A percentile compares a stretch with the other conserved stretches of the same genome.
phyloP scores from a whole-genome alignment of 2,797 vertebrate species.

The Thalassophryne amazonica region DNA sequence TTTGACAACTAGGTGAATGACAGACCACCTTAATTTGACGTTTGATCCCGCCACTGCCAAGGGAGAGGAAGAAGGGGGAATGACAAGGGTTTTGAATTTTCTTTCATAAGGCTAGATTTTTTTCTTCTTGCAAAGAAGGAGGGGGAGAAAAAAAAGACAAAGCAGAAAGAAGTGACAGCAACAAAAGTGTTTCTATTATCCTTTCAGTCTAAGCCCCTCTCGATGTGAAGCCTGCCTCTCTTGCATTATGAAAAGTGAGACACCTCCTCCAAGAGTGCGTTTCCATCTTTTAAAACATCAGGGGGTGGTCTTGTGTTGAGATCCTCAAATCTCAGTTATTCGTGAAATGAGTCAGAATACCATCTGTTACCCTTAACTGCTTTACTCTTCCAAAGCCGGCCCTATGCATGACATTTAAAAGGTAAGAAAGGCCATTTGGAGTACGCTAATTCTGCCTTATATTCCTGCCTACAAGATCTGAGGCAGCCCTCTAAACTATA shows the following conservation, averaged over 20 bases:
- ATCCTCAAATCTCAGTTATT: conserved; percentile 78
- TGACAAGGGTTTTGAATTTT: background rate
- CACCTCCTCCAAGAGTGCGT: conserved; percentile 61
- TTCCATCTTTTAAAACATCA: conserved; percentile 75
- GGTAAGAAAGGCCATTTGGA: conserved; percentile 82
- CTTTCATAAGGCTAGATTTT: conserved; percentile 6
- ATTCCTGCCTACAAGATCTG: conserved; percentile 75
- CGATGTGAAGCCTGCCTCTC: conserved; percentile 52
- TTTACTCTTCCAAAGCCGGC: conserved; percentile 71
- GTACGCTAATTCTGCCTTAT: conserved; percentile 78
- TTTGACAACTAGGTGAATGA: conserved; percentile 67
- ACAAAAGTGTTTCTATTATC: conserved; percentile 63
- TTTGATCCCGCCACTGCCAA: conserved; percentile 21
- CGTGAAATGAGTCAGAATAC: conserved; percentile 77
- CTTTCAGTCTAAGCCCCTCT: conserved; percentile 53
- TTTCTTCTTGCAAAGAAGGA: conserved; percentile 8
- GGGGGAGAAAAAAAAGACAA: conserved; percentile 20
- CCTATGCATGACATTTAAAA: conserved; percentile 84
- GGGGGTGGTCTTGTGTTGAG: conserved; percentile 77
- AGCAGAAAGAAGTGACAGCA: conserved; percentile 31
- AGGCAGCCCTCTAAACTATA: conserved; percentile 71
- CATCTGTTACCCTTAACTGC: conserved; percentile 73
- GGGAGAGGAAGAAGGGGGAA: conserved; percentile 14
- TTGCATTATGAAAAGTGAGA: conserved; percentile 67
- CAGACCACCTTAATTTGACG: conserved; percentile 43